These are phyloP conservation scores for Poecilobothrus nobilitatus DNA, from an alignment of 2,888 invertebrate genomes.

Conservation along the genomic window DNA sequence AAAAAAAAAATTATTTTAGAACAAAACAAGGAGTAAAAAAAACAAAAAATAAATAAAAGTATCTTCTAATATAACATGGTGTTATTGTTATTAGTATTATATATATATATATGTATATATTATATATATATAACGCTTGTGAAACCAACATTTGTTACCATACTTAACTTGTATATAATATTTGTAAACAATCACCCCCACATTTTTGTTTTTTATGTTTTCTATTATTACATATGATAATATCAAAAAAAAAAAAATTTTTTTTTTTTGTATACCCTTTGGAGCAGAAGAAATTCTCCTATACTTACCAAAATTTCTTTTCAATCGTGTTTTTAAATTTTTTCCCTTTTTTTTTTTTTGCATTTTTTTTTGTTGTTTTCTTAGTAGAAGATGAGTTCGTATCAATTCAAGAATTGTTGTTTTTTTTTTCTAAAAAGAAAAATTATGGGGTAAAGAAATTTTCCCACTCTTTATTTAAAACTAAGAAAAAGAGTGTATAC, in stretches of 20 bases:
- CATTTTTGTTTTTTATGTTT: neutral
- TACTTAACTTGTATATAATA: neutral
- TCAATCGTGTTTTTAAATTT: neutral
- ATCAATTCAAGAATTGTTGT: too few relatives aligned
- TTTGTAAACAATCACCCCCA: neutral
- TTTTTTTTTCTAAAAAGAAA: too few relatives aligned
- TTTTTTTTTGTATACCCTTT: neutral
- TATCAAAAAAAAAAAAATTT: neutral
- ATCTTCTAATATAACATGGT: neutral
- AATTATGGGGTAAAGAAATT: too few relatives aligned
- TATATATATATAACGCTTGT: neutral
- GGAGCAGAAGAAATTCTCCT: neutral
- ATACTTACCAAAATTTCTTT: neutral
- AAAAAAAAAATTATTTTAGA: neutral
- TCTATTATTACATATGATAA: neutral
- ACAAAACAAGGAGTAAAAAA: neutral
- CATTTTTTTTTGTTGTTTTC: too few relatives aligned
- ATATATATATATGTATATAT: too few relatives aligned
- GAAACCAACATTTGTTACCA: constrained; percentile 1
- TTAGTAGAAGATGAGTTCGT: too few relatives aligned
- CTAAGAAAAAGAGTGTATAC: neutral
- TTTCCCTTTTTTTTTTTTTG: too few relatives aligned
- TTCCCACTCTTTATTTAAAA: too few relatives aligned
- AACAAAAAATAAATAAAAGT: too few relatives aligned
- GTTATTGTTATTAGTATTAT: neutral